A percentile compares a stretch with the other conserved stretches of the same genome.
Evolutionary conservation across 1,140 invertebrate genomes (phyloP).

Genomic region (Drosophila saltans): DNA sequence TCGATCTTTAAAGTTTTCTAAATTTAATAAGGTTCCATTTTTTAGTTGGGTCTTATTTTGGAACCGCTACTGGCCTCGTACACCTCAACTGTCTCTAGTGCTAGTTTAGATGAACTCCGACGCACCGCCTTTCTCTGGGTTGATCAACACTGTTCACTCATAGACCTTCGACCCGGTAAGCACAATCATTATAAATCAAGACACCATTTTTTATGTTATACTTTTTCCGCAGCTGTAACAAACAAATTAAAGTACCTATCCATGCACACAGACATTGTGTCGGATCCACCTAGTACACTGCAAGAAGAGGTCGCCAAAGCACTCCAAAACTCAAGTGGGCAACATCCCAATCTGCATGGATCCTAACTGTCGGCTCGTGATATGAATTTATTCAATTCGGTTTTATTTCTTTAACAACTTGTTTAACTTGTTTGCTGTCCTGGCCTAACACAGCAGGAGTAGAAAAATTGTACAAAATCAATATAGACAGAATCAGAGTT

Average conservation of each 20-base stretch:
- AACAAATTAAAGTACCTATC: constrained; percentile 95
- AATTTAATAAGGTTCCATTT: neutral
- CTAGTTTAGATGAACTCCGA: constrained; percentile 95
- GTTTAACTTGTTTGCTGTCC: constrained; percentile 34
- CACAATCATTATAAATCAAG: neutral
- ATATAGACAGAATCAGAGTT: constrained; percentile 33
- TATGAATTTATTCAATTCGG: constrained; percentile 71
- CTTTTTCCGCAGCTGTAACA: constrained; percentile 89
- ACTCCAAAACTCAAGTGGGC: constrained; percentile 69
- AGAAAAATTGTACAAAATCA: constrained; percentile 65
- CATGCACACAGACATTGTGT: constrained; percentile 96
- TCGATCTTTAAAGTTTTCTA: neutral
- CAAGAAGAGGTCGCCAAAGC: constrained; percentile 90
- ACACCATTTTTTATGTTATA: neutral
- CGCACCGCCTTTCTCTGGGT: constrained; percentile 96
- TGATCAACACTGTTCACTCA: constrained; percentile 97
- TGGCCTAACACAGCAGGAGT: constrained; percentile 7
- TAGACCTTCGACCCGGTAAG: constrained; percentile 95
- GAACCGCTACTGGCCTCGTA: constrained; percentile 94
- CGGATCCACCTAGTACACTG: constrained; percentile 91
- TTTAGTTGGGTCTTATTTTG: constrained; percentile 95
- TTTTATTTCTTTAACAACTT: constrained; percentile 45
- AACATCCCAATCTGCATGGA: constrained; percentile 80
- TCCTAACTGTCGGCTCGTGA: constrained; percentile 65
- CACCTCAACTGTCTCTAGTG: constrained; percentile 95